Conservation (phyloP, 2,113 vertebrate species). For the Carassius auratus region DNA sequence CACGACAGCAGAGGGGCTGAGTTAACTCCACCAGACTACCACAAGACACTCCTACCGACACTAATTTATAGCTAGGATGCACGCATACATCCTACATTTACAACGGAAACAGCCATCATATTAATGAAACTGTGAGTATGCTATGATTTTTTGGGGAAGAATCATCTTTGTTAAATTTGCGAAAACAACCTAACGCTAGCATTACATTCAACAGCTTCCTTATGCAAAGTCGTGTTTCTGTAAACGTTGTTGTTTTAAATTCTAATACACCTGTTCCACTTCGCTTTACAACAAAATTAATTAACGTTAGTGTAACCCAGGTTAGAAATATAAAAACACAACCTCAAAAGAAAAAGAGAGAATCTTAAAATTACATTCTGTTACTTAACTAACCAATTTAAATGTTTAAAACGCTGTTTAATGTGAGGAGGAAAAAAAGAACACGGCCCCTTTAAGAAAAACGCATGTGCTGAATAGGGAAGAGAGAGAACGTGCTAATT, state of each 20-base stretch:
- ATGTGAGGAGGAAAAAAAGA: too few relatives aligned
- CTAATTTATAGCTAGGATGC: not conserved
- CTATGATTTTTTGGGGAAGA: not conserved
- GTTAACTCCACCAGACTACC: not conserved
- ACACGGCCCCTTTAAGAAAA: too few relatives aligned
- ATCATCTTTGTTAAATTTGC: not conserved
- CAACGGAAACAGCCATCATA: not conserved
- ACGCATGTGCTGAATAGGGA: too few relatives aligned
- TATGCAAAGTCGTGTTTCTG: not conserved
- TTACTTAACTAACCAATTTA: too few relatives aligned
- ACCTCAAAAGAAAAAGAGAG: too few relatives aligned
- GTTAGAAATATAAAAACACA: too few relatives aligned
- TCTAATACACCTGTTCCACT: not conserved
- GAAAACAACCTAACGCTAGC: not conserved
- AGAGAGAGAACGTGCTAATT: too few relatives aligned
- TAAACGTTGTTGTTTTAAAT: not conserved
- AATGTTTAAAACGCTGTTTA: too few relatives aligned
- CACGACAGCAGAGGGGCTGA: not conserved
- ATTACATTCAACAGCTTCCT: not conserved
- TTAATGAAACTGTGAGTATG: not conserved
- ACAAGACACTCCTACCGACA: not conserved
- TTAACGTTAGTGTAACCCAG: too few relatives aligned
- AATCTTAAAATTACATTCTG: too few relatives aligned
- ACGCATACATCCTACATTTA: not conserved
- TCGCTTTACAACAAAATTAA: not conserved